Percentiles rank a stretch among this genome's conserved stretches.
These are phyloP conservation scores for Andrena camellia DNA, from an alignment of 2,888 invertebrate species.

Conservation along the genomic window DNA sequence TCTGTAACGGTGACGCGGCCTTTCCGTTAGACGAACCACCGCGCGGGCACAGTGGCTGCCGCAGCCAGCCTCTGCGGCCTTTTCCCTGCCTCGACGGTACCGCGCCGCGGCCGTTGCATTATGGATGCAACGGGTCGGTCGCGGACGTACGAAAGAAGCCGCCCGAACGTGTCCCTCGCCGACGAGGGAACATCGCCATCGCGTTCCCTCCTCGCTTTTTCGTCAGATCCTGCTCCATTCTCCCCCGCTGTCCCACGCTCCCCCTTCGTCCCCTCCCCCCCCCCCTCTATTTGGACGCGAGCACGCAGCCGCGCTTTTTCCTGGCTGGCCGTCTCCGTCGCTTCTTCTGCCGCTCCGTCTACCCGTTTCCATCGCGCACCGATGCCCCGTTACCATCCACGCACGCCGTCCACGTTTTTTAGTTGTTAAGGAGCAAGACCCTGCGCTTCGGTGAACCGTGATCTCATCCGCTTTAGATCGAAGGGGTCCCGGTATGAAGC, in stretches of 20 bases:
- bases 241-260: neutral
- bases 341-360: neutral
- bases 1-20: conserved; percentile 72
- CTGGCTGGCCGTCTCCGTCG: neutral
- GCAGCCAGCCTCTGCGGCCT: conserved; percentile 44
- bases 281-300: conserved; percentile 39
- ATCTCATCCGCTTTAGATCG: conserved; percentile 29
- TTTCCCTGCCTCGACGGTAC: conserved; percentile 66
- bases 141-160: conserved; percentile 47
- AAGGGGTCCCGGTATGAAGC: neutral
- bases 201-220: conserved; percentile 1
- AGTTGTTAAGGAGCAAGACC: conserved; percentile 40
- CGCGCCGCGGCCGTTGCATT: conserved; percentile 72
- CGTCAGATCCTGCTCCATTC: neutral
- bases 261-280: neutral
- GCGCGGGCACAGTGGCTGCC: conserved; percentile 29
- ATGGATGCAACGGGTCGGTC: conserved; percentile 72
- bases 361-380: conserved; percentile 36
- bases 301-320: conserved; percentile 8
- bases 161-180: conserved; percentile 47
- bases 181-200: neutral
- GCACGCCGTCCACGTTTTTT: conserved; percentile 36
- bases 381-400: conserved; percentile 48
- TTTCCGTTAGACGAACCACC: conserved; percentile 72
- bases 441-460: conserved; percentile 23